A percentile compares a stretch with the other conserved stretches of the same genome.
Conservation (phyloP, 2,797 vertebrate species). For the Gymnoscopelus microlampas region DNA sequence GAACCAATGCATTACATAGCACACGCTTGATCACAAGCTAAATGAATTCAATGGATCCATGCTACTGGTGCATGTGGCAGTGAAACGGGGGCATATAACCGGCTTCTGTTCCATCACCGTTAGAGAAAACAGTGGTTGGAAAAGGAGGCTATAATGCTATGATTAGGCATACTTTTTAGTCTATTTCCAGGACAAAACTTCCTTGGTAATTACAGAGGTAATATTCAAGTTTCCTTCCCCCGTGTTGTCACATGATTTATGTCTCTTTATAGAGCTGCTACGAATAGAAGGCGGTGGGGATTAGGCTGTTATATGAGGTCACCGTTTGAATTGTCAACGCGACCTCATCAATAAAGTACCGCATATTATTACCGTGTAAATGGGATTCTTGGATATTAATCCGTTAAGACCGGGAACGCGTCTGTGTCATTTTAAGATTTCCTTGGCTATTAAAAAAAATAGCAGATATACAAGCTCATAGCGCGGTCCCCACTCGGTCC, state of each 20-base stretch:
- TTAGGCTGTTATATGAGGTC: slow-evolving; percentile 29
- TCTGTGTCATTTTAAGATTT: too few species aligned
- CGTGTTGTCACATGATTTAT: slow-evolving; percentile 28
- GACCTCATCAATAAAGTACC: slow-evolving; percentile 14
- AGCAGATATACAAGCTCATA: too few species aligned
- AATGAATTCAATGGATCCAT: too few species aligned
- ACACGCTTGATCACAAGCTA: too few species aligned
- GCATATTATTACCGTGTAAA: neutral
- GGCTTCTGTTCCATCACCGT: slow-evolving; percentile 8
- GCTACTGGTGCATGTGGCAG: slow-evolving; percentile 23
- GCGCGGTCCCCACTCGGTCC: too few species aligned
- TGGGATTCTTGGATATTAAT: neutral
- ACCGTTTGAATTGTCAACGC: slow-evolving; percentile 11
- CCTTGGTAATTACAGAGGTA: slow-evolving; percentile 62
- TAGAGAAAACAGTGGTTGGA: slow-evolving; percentile 53
- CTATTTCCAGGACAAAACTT: slow-evolving; percentile 50
- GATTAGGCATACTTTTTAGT: slow-evolving; percentile 46
- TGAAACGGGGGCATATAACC: slow-evolving; percentile 16
- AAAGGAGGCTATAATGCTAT: slow-evolving; percentile 43
- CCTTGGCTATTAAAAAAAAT: too few species aligned
- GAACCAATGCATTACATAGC: too few species aligned
- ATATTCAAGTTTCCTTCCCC: slow-evolving; percentile 51
- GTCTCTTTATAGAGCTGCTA: slow-evolving; percentile 22
- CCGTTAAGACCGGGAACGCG: too few species aligned
- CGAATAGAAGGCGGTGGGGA: slow-evolving; percentile 31